Base-by-base conservation (phyloP, 2,113 vertebrate genomes). In the Chauna torquata region DNA sequence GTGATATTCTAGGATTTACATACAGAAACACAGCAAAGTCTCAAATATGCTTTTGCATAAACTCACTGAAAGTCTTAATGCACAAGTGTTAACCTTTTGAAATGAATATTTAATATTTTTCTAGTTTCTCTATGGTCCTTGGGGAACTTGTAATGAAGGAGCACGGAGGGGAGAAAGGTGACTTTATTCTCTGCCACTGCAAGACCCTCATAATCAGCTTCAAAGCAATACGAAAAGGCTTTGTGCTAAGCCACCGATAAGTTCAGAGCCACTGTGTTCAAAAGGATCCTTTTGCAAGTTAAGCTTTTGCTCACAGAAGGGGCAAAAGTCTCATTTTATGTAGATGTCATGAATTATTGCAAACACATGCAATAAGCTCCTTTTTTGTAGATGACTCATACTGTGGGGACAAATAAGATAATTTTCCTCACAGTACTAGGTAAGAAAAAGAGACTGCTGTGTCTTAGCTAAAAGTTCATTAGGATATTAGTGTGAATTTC, bases 191-290 rank as follows among this genome's bases (percentile, higher is more conserved):
- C 14, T 68, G 86, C 34, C 72, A 45, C 86, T 83, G 40, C 25
- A 91, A 92, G 76, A 59, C 27, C 15, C 38, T 72, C 50, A 66
- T 64, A 58, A 86, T 75, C 16, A 27, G 34, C 79, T 95, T 95
- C 79, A 96, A 95, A 94, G 72, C 16, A 68, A 71, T 77, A 83
- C n/a, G n/a, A 69, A 96, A 93, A 89, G 49, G 17, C 74, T 94
- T 94, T 95, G 62, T 96, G 65, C 61, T 94, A 49, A 82, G 70
- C 34, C 27, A 40, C 40, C 0, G 4, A 16, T 87, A 92, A 94
- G 69, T 61, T 89, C 87, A 88, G 70, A 0, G 0, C 30, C 58
- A 68, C 65, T 79, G 79, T 90, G 86, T 94, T 95, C 88, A 93
- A 89, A 95, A 82, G 50, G 57, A 84, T 72, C 80, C 61, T 92